These are phyloP conservation scores for Parnassius apollo DNA, from an alignment of 2,888 invertebrate genomes.

Conservation along the genomic window DNA sequence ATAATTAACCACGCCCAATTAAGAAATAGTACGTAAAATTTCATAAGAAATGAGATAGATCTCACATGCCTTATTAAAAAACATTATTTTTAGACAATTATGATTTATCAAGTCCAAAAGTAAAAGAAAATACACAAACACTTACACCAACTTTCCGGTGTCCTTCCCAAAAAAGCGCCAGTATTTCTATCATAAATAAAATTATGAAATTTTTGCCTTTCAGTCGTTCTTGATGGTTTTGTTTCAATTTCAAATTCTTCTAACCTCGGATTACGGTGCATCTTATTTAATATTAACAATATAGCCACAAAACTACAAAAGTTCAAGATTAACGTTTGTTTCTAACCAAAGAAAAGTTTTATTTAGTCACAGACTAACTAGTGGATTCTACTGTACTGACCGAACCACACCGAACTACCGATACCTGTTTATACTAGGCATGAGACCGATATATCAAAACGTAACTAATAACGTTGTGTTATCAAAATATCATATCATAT, in stretches of 20 bases:
- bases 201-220: conserved; percentile 43
- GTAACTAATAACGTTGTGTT: too few relatives aligned
- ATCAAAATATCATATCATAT: too few relatives aligned
- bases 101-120: not conserved
- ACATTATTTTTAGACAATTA: too few relatives aligned
- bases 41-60: too few relatives aligned
- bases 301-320: conserved; percentile 29
- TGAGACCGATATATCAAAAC: too few relatives aligned
- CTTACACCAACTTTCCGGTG: conserved; percentile 79
- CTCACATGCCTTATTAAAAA: too few relatives aligned
- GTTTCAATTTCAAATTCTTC: conserved; percentile 68
- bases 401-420: too few relatives aligned
- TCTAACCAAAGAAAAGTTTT: too few relatives aligned
- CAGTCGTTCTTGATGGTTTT: conserved; percentile 44
- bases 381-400: too few relatives aligned
- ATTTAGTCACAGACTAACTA: too few relatives aligned
- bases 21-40: too few relatives aligned
- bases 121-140: conserved; percentile 26
- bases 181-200: conserved; percentile 69
- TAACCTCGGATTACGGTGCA: conserved; percentile 58
- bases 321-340: conserved; percentile 26
- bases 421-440: too few relatives aligned
- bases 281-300: conserved; percentile 36
- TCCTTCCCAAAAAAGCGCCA: conserved; percentile 70
- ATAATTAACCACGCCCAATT: conserved; percentile 33